Evolutionary conservation across 1,140 invertebrate genomes (phyloP), one percentile per base, ranked within the genome.

Genomic region (Drosophila suzukii): DNA sequence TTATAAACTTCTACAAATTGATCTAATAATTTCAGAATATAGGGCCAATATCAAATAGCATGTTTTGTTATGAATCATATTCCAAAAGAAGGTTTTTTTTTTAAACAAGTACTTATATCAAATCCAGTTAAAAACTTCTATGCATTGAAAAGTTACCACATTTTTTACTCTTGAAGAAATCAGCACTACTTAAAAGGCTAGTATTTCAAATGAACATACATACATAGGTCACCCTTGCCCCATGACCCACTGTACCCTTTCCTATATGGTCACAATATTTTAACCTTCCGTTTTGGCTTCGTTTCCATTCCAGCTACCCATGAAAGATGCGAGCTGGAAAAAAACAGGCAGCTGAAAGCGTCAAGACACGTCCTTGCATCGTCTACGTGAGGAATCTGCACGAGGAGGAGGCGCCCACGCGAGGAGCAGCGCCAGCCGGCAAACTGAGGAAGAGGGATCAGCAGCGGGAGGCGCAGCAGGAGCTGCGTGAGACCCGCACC

Each of bases 241-340:
- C 47, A 49, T 13, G 1, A 4, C 24, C 38, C 38, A 63, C 60
- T 43, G 60, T 60, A 17, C n/a, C 6, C 7, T 0, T 17, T 17
- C 36, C 41, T 47, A 55, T 54, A 54, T 67, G 34, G 34, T 36
- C 46, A 65, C 36, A 24, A 41, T 62, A 66, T 65, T 32, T 12
- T 36, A 15, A 13, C 30, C 46, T 50, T 38, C 8, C 44, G 30
- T 61, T 63, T 78, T 70, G 15, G 43, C 27, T 24, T 24, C 39
- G 24, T n/a, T 30, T 11, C 36, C 3, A 3, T 6, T 10, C 6
- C 39, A 57, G 44, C 56, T 41, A 55, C 79, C 57, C 62, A 78
- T 84, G 81, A 89, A 89, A 89, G 70, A 89, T 89, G 84, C 84
- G 77, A 84, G 80, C 73, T 80, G 84, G 77, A 72, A 89, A 84